Base-by-base conservation (phyloP, 2,797 vertebrate species). In the Squalus acanthias region DNA sequence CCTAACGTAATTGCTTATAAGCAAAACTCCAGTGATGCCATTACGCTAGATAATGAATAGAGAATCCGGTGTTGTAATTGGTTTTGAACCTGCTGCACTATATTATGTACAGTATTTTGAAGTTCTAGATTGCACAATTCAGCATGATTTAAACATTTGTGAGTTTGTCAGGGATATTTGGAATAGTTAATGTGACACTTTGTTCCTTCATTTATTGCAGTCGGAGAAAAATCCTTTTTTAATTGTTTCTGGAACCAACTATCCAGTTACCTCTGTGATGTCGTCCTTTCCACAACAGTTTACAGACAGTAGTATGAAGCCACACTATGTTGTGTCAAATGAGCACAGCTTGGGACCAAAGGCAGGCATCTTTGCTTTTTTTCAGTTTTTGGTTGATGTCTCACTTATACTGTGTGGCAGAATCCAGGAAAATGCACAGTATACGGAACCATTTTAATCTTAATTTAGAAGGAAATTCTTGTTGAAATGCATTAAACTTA, bases 261-360 rank as follows among this genome's bases (percentile, higher is more conserved):
- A 98, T 96, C 98, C 98, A 46, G 33, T 98, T 96, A 98, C 98
- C 50, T 98, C 98, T 82, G 97, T 98, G 0, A 97, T 98, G 39
- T 96, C 98, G 74, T 96, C 97, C 79, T 97, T 98, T 97, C 96
- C 96, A 96, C 97, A 98, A 97, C 88, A 97, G 96, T 96, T 97
- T 50, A 96, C 96, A 92, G 20, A 17, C 69, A 88, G 96, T 97
- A 97, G 39, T 65, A 53, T 96, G 65, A 97, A 53, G 88, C 96
- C 97, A 17, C 97, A 96, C 39, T 96, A 96, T 8, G 93, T 96
- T 67, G 96, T 97, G 79, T 76, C 96, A 10, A 63, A 97, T 96
- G 97, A 96, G 26, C 98, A 97, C 0, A 96, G 95, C 96, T 96
- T 97, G 69, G 97, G 97, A 97, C 96, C 97, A 96, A 98, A 98